Evolutionary conservation across 2,888 invertebrate species (phyloP), one percentile per base, ranked within the genome.

Genomic region (Acrobasis suavella): DNA sequence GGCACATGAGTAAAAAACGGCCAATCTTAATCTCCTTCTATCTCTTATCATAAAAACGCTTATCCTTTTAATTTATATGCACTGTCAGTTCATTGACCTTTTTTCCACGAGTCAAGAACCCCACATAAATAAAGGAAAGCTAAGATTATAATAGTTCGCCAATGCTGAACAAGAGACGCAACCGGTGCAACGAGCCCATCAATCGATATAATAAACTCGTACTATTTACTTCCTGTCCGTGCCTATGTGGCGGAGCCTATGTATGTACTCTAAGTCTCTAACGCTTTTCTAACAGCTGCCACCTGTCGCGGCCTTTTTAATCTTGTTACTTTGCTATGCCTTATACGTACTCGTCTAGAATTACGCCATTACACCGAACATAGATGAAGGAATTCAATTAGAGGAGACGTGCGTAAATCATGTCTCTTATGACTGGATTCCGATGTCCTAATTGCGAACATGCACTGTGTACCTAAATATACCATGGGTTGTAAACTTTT

Each of bases 281-380:
- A 87, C 85, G 79, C 81, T 76, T 78, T 86, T 89, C 91, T 90
- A 89, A 88, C 81, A 81, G 75, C 78, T 81, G 84, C 83, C 89
- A 88, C 87, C 90, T 89, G 90, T 82, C 83, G 81, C 81, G 80
- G 68, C 76, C 81, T 88, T 89, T 91, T 90, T 89, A 89, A 90
- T 91, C 90, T 87, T 85, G 83, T 91, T 89, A 87, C 87, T 84
- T 32, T 84, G 83, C 87, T 84, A 83, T 85, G 79, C 89, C 90
- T 83, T 91, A 83, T 83, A 88, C 77, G 86, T 76, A 82, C 82
- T 77, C 86, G 85, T 85, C 85, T 89, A 85, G 87, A 83, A 87
- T 90, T 91, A 91, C 91, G 77, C 83, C 78, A 87, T 87, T 87
- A 86, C 80, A 81, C 76, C 67, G 62, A 37, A 65, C 68, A 72